Percentiles rank a stretch among this genome's conserved stretches.
Conservation (phyloP, 2,113 vertebrate genomes). For the Todiramphus saurophagus region DNA sequence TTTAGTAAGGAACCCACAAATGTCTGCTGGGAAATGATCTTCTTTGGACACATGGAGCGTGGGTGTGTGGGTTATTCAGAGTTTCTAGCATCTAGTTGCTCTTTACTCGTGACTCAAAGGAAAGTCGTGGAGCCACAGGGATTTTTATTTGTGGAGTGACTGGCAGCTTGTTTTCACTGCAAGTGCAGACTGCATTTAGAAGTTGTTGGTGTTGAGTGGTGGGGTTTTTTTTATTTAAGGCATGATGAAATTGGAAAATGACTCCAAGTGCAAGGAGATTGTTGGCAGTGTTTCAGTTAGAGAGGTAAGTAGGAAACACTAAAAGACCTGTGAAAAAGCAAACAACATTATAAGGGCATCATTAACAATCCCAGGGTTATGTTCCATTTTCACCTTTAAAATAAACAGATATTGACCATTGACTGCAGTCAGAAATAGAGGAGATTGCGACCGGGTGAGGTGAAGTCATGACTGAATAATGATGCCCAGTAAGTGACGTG, state of each 20-base stretch:
- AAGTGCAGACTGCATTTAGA: neutral
- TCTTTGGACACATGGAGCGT: neutral
- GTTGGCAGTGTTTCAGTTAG: neutral
- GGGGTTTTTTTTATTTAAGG: neutral
- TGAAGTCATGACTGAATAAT: neutral
- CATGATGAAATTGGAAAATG: neutral
- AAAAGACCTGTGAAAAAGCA: neutral
- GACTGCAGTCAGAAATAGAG: neutral
- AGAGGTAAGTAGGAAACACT: neutral
- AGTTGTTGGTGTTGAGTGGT: neutral
- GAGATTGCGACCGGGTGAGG: neutral
- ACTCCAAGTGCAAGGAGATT: neutral
- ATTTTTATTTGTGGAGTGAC: neutral
- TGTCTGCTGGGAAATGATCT: constrained; percentile 43
- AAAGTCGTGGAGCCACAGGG: neutral
- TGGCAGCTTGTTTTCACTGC: neutral
- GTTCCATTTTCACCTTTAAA: neutral
- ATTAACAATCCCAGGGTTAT: neutral
- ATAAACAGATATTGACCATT: neutral
- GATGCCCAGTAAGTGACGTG: neutral
- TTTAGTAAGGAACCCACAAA: constrained; percentile 30
- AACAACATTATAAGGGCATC: neutral
- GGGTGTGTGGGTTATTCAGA: constrained; percentile 44
- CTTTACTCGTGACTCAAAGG: neutral
- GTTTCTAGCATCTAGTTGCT: neutral